Percentiles rank a stretch among this genome's conserved stretches.
Evolutionary conservation across 2,113 vertebrate species (phyloP).

Genomic region (Sminthopsis crassicaudata): DNA sequence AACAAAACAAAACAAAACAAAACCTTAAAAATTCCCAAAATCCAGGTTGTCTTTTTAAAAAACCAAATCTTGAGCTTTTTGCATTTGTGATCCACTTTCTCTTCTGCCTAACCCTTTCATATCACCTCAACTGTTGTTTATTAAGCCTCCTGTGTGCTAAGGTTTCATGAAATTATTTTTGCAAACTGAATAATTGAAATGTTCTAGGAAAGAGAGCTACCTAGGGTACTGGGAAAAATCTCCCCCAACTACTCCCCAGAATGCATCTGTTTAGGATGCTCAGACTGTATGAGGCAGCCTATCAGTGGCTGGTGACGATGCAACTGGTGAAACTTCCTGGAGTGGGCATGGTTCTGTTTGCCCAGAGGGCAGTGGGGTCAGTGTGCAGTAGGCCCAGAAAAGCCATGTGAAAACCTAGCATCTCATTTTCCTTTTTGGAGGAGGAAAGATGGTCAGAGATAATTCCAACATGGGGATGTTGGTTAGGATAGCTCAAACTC

Average conservation of each 20-base stretch:
- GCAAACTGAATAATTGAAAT: background rate
- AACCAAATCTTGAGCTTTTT: background rate
- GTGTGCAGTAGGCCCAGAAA: constrained; percentile 27
- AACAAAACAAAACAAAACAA: too few relatives aligned
- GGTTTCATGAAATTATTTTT: background rate
- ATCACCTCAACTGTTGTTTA: background rate
- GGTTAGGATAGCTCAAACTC: background rate
- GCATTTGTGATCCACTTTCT: background rate
- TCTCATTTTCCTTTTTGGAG: constrained; percentile 15
- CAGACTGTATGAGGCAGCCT: background rate
- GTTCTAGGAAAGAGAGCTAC: background rate
- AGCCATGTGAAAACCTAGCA: constrained; percentile 46
- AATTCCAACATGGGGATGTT: background rate
- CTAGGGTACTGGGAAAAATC: background rate
- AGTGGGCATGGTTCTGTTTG: background rate
- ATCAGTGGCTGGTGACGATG: background rate
- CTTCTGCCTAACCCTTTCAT: background rate
- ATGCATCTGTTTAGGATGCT: background rate
- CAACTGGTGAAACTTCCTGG: background rate
- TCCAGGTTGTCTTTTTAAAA: background rate
- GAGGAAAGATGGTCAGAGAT: constrained; percentile 12
- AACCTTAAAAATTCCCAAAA: background rate
- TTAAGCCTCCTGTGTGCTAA: background rate
- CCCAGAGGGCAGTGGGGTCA: background rate
- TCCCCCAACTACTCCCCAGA: background rate